phyloP scores from a whole-genome alignment of 2,888 invertebrate species.

The Pherbina coryleti region DNA sequence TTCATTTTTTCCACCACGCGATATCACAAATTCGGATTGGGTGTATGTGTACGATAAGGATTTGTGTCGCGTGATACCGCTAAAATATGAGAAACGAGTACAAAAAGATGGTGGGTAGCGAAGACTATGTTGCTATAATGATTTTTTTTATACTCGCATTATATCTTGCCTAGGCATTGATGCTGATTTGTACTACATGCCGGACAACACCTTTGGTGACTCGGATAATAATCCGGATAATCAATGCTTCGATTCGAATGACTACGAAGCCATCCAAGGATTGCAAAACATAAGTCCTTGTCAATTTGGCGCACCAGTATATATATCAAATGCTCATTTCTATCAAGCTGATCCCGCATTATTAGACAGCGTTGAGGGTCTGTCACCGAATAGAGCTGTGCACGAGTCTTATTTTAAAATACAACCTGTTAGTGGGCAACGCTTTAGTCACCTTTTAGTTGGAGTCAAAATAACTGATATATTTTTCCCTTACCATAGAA shows the following conservation, averaged over 20 bases:
- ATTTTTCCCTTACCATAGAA: conserved; percentile 73
- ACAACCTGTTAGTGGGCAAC: conserved; percentile 76
- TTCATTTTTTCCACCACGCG: conserved; percentile 86
- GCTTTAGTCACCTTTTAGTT: background rate
- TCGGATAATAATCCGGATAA: conserved; percentile 78
- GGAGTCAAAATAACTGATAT: too few species aligned
- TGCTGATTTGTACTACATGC: conserved; percentile 81
- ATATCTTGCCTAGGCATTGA: conserved; percentile 73
- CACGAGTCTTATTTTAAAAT: conserved; percentile 87
- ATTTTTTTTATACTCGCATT: background rate
- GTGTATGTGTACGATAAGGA: conserved; percentile 89
- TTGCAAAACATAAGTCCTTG: conserved; percentile 89
- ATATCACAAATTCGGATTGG: conserved; percentile 77
- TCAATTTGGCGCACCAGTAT: conserved; percentile 90
- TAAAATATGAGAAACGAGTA: conserved; percentile 78
- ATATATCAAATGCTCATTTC: conserved; percentile 91
- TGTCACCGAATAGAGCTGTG: conserved; percentile 76
- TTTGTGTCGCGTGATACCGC: conserved; percentile 83
- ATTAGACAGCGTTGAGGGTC: conserved; percentile 78
- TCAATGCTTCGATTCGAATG: conserved; percentile 78
- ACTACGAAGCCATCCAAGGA: conserved; percentile 79
- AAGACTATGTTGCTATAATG: background rate
- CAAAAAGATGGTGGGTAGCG: conserved; percentile 76
- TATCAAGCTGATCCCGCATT: conserved; percentile 82
- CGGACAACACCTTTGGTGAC: conserved; percentile 78